Base-by-base conservation (phyloP, 2,797 vertebrate species). In the Rhodeus uyekii region DNA sequence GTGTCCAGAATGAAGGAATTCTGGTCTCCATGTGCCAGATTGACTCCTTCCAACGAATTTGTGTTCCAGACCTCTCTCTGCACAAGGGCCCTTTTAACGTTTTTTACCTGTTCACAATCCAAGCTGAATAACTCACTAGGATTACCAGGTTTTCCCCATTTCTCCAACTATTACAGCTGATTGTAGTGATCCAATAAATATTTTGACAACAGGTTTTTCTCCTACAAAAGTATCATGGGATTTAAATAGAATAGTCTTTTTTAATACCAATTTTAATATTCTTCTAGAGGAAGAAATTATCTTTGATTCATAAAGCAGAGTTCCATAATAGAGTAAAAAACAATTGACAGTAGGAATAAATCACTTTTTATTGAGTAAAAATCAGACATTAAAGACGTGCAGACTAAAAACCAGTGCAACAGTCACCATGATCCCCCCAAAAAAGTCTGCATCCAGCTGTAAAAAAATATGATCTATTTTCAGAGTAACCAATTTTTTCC, bases 391-490 rank as follows among this genome's bases (percentile, higher is more conserved):
- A 92, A 92, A 96, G 94, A 97, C 95, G 94, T 98, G 97, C 97
- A 98, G 97, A 98, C 97, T 96, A 96, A 97, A 97, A 95, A 97
- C 96, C 96, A 98, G 97, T 98, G 96, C 96, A 96, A 96, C 96
- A 97, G 91, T 94, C 92, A 95, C 92, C 94, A 96, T 94, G 92
- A 96, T 93, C 86, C 89, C 96, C 96, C 96, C 95, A 96, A 93
- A 96, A 96, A 95, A 91, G 95, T 98, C 96, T 96, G 96, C 95
- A 95, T 91, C 91, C 91, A 90, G 91, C 93, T 92, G 94, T 95
- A 96, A 95, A 96, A 96, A 95, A 95, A 94, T 95, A 94, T 94
- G 91, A 90, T 93, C 93, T 85, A 68, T 94, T 93, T 81, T 64
- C 50, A 95, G 93, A 95, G 93, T 94, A 95, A 93, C 82, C 90